These are phyloP conservation scores for Eupithecia subumbrata DNA, from an alignment of 2,888 invertebrate genomes.

Conservation along the genomic window DNA sequence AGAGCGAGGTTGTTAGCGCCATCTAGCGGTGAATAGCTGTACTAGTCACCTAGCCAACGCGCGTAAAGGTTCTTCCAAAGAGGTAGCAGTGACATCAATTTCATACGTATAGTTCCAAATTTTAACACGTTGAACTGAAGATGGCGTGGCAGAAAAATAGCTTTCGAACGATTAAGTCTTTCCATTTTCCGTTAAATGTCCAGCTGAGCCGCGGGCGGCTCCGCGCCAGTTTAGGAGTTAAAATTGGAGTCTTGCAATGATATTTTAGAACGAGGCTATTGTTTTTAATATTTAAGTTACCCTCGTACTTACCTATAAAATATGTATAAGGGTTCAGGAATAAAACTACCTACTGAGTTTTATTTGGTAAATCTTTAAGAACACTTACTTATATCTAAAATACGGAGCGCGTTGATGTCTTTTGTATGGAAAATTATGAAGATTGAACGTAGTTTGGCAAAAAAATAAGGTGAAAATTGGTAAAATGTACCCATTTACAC, in stretches of 20 bases:
- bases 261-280: neutral
- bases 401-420: neutral
- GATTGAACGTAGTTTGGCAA: no score
- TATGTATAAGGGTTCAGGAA: neutral
- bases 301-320: neutral
- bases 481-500: no score
- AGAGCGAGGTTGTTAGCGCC: slow-evolving; percentile 27
- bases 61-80: neutral
- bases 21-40: slow-evolving; percentile 51
- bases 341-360: neutral
- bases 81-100: neutral
- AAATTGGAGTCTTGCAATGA: neutral
- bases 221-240: neutral
- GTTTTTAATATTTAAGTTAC: neutral
- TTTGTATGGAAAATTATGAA: neutral
- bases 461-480: no score
- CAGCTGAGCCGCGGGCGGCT: no score
- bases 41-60: slow-evolving; percentile 16
- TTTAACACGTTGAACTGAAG: neutral
- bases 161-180: neutral
- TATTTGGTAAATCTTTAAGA: neutral
- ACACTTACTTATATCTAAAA: neutral
- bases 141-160: neutral
- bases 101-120: neutral
- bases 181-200: no score